These are phyloP conservation scores for Amiota minor DNA, from an alignment of 2,888 invertebrate genomes.

Conservation along the genomic window DNA sequence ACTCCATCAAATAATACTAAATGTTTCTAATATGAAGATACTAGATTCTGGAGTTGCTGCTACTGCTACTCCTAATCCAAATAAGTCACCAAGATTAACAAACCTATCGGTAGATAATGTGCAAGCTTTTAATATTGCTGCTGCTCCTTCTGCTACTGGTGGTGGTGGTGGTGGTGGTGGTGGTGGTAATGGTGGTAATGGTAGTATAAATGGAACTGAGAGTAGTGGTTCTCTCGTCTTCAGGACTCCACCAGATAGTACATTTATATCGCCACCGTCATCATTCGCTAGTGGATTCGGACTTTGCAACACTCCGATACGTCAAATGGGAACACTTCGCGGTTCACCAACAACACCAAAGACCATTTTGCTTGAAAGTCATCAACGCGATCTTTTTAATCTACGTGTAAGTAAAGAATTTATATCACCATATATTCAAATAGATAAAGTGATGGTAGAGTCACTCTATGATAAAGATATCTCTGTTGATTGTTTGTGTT, in stretches of 20 bases:
- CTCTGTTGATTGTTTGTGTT: too few species aligned
- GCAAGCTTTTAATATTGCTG: too few species aligned
- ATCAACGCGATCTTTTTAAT: conserved; percentile 63
- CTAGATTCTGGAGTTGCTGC: too few species aligned
- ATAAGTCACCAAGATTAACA: conserved; percentile 30
- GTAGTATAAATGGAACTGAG: not conserved
- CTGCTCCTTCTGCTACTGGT: too few species aligned
- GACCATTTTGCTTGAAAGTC: conserved; percentile 65
- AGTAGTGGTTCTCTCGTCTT: not conserved
- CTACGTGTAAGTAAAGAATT: conserved; percentile 57
- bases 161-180: too few species aligned
- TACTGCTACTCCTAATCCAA: too few species aligned
- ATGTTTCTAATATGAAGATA: not conserved
- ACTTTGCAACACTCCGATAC: not conserved
- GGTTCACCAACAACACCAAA: conserved; percentile 66
- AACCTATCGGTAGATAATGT: conserved; percentile 26
- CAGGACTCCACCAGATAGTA: not conserved
- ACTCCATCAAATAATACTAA: conserved; percentile 31
- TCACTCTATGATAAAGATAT: too few species aligned
- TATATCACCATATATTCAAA: too few species aligned
- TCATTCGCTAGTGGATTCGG: not conserved
- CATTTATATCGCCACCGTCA: not conserved
- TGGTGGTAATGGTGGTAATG: not conserved
- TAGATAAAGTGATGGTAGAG: too few species aligned
- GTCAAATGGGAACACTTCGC: conserved; percentile 34